Base-by-base conservation (phyloP, 2,888 invertebrate species). In the Tenthredo distinguenda region DNA sequence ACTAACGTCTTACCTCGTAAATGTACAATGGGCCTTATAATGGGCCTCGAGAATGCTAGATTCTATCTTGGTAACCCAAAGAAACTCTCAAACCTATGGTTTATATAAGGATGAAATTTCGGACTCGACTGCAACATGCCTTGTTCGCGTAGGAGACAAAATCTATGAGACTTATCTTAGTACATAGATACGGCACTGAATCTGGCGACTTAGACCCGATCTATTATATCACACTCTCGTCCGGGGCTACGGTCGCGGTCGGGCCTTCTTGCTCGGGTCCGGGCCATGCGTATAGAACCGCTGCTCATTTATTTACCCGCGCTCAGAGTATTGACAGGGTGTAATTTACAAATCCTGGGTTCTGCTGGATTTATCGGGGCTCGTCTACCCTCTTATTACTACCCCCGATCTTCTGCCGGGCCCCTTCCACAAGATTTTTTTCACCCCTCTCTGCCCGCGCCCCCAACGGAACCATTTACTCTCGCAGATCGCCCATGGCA, bases 341-440 rank as follows among this genome's bases (percentile, higher is more conserved):
- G 91, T 93, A 93, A 93, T 93, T 93, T 93, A 93, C 93, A 93
- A 93, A 93, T 93, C 93, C 93, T 90, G 91, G 91, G 92, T 91
- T 91, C 91, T 91, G 92, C 88, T 93, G 93, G 92, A 93, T 93
- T 93, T 93, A 93, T 93, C 93, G 93, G 92, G 91, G 91, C 92
- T 93, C 92, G 90, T 90, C 92, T 93, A 93, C 93, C 93, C 93
- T 93, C 93, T 93, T 90, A 93, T 93, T 93, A 93, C 88, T 90
- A 90, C 90, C 89, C 91, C 90, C 90, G 90, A 89, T 89, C 89
- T 88, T 88, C 87, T 34, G 40, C 58, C 26, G 21, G 62, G 40
- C 62, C 62, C 55, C 62, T 40, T 81, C 37, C 21, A 62, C 62
- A 81, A 62, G 81, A 81, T 58, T 58, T 89, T 89, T 89, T 87